A percentile compares a stretch with the other conserved stretches of the same genome.
These are phyloP conservation scores for Selene dorsalis DNA, from an alignment of 2,797 vertebrate genomes.

Conservation along the genomic window DNA sequence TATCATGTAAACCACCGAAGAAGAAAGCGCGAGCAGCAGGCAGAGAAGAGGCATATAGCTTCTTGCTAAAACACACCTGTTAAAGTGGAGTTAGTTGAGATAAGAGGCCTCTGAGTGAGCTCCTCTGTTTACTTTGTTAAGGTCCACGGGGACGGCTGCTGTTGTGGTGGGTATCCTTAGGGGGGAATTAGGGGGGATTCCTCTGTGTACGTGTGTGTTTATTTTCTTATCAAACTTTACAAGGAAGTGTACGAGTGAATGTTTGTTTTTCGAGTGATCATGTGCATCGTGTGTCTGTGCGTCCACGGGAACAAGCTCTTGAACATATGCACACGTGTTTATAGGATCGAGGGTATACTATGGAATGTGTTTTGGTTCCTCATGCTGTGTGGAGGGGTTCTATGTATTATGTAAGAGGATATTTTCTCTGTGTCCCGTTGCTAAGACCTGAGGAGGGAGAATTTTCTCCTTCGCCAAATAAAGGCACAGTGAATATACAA, in stretches of 20 bases:
- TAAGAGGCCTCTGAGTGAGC: constrained; percentile 60
- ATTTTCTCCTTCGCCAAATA: constrained; percentile 74
- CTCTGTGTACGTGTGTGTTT: constrained; percentile 64
- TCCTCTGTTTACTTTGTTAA: constrained; percentile 73
- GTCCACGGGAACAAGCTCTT: constrained; percentile 47
- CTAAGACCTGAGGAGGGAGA: constrained; percentile 73
- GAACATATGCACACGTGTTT: constrained; percentile 52
- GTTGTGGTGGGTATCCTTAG: constrained; percentile 52
- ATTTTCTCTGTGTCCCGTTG: constrained; percentile 76
- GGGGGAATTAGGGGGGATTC: constrained; percentile 52
- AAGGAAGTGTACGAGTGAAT: constrained; percentile 58
- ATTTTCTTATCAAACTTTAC: constrained; percentile 69
- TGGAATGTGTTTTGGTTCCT: constrained; percentile 78
- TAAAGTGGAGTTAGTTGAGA: constrained; percentile 62
- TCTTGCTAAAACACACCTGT: constrained; percentile 66
- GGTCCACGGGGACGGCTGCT: constrained; percentile 57
- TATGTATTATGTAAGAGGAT: constrained; percentile 76
- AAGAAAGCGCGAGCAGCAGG: constrained; percentile 27
- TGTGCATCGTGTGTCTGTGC: constrained; percentile 34
- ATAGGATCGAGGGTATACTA: constrained; percentile 40
- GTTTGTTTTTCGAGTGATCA: constrained; percentile 53
- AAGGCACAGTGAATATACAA: constrained; percentile 72
- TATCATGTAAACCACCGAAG: constrained; percentile 24
- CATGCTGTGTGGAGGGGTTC: constrained; percentile 56
- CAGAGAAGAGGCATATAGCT: constrained; percentile 4